phyloP scores from a whole-genome alignment of 2,113 vertebrate species.

The Oryzias javanicus region DNA sequence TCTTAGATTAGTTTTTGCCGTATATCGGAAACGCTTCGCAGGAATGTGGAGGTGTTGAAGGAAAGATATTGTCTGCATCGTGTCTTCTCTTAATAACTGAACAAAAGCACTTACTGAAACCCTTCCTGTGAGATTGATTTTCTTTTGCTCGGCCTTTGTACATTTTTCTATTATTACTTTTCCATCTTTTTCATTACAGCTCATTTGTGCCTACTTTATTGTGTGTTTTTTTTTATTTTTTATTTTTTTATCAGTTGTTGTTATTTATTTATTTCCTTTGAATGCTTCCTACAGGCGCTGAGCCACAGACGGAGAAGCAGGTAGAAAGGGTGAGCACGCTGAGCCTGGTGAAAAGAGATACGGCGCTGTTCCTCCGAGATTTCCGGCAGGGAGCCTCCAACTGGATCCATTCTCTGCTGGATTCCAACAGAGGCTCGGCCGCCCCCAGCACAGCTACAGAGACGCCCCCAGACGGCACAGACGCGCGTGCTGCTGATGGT shows the following conservation, averaged over 20 bases:
- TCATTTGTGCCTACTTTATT: conserved; percentile 12
- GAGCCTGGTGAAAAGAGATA: conserved; percentile 80
- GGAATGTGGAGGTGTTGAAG: not conserved
- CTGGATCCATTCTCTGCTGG: conserved; percentile 85
- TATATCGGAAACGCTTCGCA: conserved; percentile 3
- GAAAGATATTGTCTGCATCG: conserved; percentile 3
- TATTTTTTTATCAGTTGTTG: conserved; percentile 1
- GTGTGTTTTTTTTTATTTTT: conserved; percentile 6
- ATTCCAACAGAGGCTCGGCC: conserved; percentile 62
- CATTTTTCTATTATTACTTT: not conserved
- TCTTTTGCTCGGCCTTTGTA: not conserved
- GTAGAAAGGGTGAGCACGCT: conserved; percentile 81
- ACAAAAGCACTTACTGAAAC: conserved; percentile 6
- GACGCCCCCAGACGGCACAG: conserved; percentile 32
- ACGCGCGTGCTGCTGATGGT: conserved; percentile 32
- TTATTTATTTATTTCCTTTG: not conserved
- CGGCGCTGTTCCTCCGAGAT: conserved; percentile 80
- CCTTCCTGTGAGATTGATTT: not conserved
- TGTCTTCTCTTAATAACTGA: conserved; percentile 4
- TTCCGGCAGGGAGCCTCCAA: conserved; percentile 85
- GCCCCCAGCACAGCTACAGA: conserved; percentile 39
- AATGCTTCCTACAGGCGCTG: conserved; percentile 66
- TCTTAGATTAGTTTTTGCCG: too few relatives aligned
- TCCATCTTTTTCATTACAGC: conserved; percentile 24
- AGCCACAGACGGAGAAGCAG: conserved; percentile 68